Conservation (phyloP, 2,797 vertebrate genomes). For the Chloroceryle inda region DNA sequence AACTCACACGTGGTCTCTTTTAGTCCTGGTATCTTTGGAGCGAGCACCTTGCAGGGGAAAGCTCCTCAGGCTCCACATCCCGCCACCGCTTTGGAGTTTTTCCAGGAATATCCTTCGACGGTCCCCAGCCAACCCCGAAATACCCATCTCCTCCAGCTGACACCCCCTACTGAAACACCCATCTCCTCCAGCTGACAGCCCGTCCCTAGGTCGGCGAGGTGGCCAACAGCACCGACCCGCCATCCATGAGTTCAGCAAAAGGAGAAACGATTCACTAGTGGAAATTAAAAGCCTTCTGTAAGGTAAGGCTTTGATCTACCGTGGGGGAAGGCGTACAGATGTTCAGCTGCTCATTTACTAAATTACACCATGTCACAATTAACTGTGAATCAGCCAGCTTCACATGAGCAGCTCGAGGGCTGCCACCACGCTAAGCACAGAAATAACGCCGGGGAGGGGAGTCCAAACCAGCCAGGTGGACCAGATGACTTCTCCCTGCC, state of each 20-base stretch:
- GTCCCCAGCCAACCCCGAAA: fast-evolving
- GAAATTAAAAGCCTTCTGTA: conserved; percentile 57
- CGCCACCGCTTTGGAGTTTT: neutral
- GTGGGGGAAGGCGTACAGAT: conserved; percentile 71
- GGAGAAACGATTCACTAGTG: neutral
- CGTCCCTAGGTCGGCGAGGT: fast-evolving
- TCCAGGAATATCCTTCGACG: neutral
- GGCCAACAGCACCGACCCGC: neutral
- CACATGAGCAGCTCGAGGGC: conserved; percentile 64
- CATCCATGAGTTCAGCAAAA: neutral
- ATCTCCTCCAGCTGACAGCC: neutral
- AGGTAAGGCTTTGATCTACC: conserved; percentile 64
- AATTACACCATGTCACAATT: conserved; percentile 76
- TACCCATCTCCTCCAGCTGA: neutral
- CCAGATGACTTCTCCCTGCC: conserved; percentile 33
- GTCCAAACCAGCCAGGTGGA: conserved; percentile 54
- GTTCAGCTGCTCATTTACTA: conserved; percentile 76
- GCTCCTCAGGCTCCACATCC: neutral
- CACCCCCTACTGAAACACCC: neutral
- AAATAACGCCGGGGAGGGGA: conserved; percentile 12
- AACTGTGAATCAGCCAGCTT: conserved; percentile 72
- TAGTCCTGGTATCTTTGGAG: neutral
- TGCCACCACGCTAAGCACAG: conserved; percentile 27
- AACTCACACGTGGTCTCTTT: neutral
- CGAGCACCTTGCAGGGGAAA: neutral